phyloP scores from a whole-genome alignment of 2,113 vertebrate species.

The Grantiella picta region DNA sequence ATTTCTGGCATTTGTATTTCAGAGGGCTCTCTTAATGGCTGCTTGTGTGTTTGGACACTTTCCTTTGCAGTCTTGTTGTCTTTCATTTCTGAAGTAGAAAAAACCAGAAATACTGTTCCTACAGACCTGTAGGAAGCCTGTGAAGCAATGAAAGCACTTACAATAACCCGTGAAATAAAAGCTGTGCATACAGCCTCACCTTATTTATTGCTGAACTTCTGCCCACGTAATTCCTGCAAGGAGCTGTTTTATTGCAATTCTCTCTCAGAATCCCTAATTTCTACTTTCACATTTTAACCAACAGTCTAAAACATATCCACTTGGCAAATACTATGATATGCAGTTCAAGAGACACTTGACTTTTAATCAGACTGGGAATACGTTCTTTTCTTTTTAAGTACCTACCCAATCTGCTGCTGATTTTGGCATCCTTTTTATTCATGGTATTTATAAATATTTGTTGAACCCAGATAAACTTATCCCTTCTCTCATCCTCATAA shows the following conservation, averaged over 20 bases:
- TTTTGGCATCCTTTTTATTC: background rate
- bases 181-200: background rate
- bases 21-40: background rate
- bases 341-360: slow-evolving; percentile 29
- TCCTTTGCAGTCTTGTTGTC: background rate
- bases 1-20: background rate
- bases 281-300: background rate
- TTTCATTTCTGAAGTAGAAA: background rate
- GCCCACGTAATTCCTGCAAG: background rate
- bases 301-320: background rate
- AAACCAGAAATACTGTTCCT: background rate
- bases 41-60: background rate
- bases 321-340: background rate
- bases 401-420: background rate
- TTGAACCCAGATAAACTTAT: slow-evolving; percentile 24
- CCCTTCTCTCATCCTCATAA: background rate
- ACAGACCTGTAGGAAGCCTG: background rate
- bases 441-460: slow-evolving; percentile 50
- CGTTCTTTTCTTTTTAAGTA: background rate
- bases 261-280: background rate
- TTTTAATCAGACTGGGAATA: background rate
- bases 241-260: background rate
- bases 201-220: background rate
- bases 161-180: background rate
- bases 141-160: background rate